Evolutionary conservation across 2,113 vertebrate species (phyloP).

Genomic region (Urocynchramus pylzowi): DNA sequence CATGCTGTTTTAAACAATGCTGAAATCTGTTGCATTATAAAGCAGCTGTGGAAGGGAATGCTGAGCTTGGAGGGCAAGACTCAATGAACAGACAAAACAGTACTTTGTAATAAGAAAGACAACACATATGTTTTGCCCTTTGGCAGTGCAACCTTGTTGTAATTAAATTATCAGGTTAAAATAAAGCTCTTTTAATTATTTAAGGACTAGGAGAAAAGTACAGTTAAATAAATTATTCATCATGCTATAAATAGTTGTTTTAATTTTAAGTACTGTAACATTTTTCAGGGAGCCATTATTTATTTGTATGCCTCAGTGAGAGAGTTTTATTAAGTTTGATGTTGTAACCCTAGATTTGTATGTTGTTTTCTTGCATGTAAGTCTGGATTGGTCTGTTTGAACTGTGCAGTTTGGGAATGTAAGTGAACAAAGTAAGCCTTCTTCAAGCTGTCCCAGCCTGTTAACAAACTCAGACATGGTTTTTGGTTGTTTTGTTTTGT

Average conservation of each 20-base stretch:
- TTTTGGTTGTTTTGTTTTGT: too few species aligned
- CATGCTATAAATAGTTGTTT: neutral
- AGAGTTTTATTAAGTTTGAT: neutral
- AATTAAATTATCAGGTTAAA: neutral
- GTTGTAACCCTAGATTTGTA: slow-evolving; percentile 18
- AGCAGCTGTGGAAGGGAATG: neutral
- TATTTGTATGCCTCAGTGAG: neutral
- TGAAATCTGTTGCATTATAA: neutral
- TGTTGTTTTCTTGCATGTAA: slow-evolving; percentile 73
- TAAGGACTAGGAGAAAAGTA: neutral
- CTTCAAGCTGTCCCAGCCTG: slow-evolving; percentile 36
- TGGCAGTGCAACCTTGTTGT: neutral
- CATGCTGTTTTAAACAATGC: neutral
- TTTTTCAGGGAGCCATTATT: neutral
- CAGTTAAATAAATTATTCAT: neutral
- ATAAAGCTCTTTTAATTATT: neutral
- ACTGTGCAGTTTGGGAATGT: slow-evolving; percentile 27
- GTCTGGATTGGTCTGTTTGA: slow-evolving; percentile 59
- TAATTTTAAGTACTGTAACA: neutral
- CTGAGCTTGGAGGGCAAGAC: neutral
- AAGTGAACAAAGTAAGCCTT: slow-evolving; percentile 67
- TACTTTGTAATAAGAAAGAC: neutral
- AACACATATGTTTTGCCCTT: neutral
- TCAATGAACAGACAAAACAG: neutral
- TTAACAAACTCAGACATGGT: slow-evolving; percentile 52